Evolutionary conservation across 2,113 vertebrate species (phyloP).

Genomic region (Chaetodon trifascialis): DNA sequence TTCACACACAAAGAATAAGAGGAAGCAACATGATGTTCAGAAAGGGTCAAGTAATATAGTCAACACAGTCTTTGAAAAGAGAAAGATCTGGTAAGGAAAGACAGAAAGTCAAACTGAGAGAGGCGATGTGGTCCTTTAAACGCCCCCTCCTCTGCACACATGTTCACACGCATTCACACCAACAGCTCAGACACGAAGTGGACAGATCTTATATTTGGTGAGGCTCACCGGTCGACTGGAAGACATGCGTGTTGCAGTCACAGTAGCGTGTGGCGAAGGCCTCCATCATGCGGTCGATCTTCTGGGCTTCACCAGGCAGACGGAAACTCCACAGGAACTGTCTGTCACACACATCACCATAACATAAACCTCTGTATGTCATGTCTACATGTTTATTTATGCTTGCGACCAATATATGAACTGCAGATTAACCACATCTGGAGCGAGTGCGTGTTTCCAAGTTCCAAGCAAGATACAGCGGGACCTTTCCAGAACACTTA

Average conservation of each 20-base stretch:
- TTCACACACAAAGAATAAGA: constrained; percentile 5
- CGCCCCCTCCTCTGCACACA: neutral
- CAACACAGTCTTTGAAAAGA: neutral
- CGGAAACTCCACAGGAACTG: constrained; percentile 98
- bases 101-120: neutral
- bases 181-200: constrained; percentile 1
- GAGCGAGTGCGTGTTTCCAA: neutral
- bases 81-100: neutral
- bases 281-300: constrained; percentile 99
- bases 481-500: no score
- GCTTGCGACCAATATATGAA: neutral
- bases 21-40: neutral
- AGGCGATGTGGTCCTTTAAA: neutral
- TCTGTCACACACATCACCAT: constrained; percentile 71
- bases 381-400: neutral
- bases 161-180: neutral
- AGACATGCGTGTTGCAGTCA: constrained; percentile 89
- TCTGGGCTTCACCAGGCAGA: constrained; percentile 95
- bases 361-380: neutral
- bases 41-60: neutral
- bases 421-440: neutral
- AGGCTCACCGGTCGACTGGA: constrained; percentile 93
- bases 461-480: no score
- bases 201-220: neutral
- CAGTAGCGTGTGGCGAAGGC: constrained; percentile 93